These are phyloP conservation scores for Coptotermes formosanus DNA, from an alignment of 1,140 invertebrate genomes.

Conservation along the genomic window DNA sequence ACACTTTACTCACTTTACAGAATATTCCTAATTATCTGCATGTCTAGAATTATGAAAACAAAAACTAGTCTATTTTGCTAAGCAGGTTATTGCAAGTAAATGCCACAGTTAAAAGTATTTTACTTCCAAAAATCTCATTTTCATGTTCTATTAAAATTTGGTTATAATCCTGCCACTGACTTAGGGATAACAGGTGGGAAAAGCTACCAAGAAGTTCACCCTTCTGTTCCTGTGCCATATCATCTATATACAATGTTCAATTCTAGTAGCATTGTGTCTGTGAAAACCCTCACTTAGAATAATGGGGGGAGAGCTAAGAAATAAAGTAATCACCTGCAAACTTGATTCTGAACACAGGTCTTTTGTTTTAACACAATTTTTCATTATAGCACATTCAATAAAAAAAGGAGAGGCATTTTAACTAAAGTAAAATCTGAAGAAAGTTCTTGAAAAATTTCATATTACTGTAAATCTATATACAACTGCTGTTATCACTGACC, in stretches of 20 bases:
- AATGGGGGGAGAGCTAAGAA: neutral
- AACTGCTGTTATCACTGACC: neutral
- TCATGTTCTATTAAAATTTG: neutral
- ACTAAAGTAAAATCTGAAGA: neutral
- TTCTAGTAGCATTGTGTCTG: constrained; percentile 2
- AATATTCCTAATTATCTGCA: neutral
- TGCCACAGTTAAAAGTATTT: neutral
- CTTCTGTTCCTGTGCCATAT: neutral
- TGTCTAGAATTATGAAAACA: neutral
- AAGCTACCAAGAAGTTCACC: constrained; percentile 14
- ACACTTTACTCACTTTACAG: neutral
- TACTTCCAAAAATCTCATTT: neutral
- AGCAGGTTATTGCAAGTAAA: constrained; percentile 4
- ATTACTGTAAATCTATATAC: neutral
- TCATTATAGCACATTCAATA: neutral
- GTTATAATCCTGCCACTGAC: neutral
- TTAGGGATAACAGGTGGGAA: neutral
- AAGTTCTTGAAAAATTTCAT: neutral
- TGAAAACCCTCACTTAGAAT: constrained; percentile 7
- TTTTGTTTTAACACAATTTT: neutral
- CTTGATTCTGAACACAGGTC: neutral
- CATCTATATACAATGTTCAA: constrained; percentile 1
- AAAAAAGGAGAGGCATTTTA: constrained; percentile 1
- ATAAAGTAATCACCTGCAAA: neutral
- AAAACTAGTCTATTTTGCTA: neutral